These are phyloP conservation scores for Magallana angulata DNA, from an alignment of 1,140 invertebrate species.

Conservation along the genomic window DNA sequence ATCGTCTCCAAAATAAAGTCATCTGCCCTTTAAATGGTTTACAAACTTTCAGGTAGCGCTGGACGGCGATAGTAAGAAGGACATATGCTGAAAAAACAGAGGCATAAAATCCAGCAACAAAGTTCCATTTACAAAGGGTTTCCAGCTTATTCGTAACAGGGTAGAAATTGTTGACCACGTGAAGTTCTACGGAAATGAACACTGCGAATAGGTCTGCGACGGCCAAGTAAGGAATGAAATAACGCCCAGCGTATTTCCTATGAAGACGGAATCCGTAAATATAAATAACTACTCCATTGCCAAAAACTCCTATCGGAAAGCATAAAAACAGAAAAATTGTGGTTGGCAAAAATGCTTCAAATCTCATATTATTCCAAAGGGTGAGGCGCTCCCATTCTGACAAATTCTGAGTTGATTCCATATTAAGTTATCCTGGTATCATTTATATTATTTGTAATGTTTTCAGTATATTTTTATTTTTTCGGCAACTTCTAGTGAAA, in stretches of 20 bases:
- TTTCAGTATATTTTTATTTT: too few species aligned
- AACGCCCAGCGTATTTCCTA: conserved; percentile 4
- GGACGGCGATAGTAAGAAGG: conserved; percentile 39
- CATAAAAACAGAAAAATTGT: neutral
- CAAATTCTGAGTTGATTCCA: too few species aligned
- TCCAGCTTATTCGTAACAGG: conserved; percentile 32
- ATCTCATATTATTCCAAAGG: neutral
- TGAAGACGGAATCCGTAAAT: conserved; percentile 25
- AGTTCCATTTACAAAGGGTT: conserved; percentile 44
- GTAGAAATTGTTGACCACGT: conserved; percentile 27
- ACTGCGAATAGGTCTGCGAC: conserved; percentile 4
- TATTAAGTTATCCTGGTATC: too few species aligned
- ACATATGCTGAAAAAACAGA: conserved; percentile 35
- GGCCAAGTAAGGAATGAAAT: conserved; percentile 26
- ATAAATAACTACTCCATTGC: conserved; percentile 24
- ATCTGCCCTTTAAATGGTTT: conserved; percentile 48
- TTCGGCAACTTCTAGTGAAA: too few species aligned
- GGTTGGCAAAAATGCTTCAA: neutral
- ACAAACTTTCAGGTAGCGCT: conserved; percentile 47
- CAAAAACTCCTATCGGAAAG: conserved; percentile 1
- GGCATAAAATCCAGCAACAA: conserved; percentile 18
- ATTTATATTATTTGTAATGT: too few species aligned
- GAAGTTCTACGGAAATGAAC: conserved; percentile 9
- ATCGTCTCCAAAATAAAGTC: conserved; percentile 25
- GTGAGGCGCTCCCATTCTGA: neutral